phyloP scores from a whole-genome alignment of 2,113 vertebrate species.

The Engystomops pustulosus region DNA sequence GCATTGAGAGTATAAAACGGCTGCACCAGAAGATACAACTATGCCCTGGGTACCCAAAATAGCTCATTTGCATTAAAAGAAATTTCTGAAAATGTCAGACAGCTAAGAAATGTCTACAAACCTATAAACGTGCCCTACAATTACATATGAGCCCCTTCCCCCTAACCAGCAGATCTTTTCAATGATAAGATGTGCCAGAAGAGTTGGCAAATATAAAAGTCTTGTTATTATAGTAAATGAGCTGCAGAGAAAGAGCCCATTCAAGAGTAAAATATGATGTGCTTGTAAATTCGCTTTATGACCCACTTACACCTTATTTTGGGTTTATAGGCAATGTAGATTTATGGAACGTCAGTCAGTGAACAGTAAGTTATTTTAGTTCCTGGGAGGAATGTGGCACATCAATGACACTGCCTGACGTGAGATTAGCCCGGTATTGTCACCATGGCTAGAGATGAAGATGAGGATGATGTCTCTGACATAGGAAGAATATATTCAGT shows the following conservation, averaged over 20 bases:
- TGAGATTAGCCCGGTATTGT: neutral
- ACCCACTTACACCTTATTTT: neutral
- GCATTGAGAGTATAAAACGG: too few relatives aligned
- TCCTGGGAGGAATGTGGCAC: slow-evolving; percentile 20
- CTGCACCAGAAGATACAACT: too few relatives aligned
- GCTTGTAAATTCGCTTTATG: neutral
- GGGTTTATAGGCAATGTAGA: neutral
- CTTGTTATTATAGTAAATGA: neutral
- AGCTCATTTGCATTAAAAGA: too few relatives aligned
- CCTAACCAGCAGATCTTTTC: neutral
- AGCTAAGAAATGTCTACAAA: too few relatives aligned
- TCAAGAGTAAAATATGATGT: neutral
- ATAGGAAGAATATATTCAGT: neutral
- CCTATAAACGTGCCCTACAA: too few relatives aligned
- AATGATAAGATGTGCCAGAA: neutral
- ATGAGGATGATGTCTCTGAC: neutral
- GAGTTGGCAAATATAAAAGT: neutral
- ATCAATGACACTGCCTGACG: neutral
- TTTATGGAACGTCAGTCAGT: neutral
- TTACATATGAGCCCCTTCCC: neutral
- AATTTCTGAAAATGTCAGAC: too few relatives aligned
- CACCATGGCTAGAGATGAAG: neutral
- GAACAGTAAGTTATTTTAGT: slow-evolving; percentile 6
- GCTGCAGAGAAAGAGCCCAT: neutral
- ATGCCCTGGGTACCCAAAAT: too few relatives aligned